Evolutionary conservation across 2,113 vertebrate species (phyloP).

Genomic region (Sceloporus tristichus): DNA sequence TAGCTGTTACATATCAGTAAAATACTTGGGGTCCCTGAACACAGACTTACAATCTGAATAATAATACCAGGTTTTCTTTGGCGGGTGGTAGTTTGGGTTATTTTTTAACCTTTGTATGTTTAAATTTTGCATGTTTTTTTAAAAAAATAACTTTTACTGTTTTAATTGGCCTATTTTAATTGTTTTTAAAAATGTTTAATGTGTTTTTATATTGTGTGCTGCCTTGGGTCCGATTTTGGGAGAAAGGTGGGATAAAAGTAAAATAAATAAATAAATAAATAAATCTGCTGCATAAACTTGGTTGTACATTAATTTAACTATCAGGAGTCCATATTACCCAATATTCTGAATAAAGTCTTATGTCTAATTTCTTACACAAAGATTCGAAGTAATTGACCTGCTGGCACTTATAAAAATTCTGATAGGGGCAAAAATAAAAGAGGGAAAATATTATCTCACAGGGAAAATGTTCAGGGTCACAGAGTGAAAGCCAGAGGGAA

Average conservation of each 20-base stretch:
- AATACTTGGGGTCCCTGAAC: not conserved
- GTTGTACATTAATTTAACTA: not conserved
- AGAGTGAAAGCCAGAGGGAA: too few species aligned
- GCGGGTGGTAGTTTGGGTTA: too few species aligned
- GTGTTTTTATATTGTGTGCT: too few species aligned
- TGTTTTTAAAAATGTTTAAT: too few species aligned
- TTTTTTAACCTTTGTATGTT: too few species aligned
- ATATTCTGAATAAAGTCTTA: not conserved
- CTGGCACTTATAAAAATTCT: conserved; percentile 1
- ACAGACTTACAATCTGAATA: not conserved
- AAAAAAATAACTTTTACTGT: too few species aligned
- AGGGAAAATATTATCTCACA: not conserved
- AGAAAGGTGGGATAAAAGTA: too few species aligned
- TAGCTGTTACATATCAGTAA: not conserved
- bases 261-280: too few species aligned
- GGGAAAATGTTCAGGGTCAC: not conserved
- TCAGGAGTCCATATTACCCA: not conserved
- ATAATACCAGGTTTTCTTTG: too few species aligned
- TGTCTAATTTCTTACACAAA: not conserved
- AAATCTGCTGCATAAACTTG: not conserved
- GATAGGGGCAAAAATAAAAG: not conserved
- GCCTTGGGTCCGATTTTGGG: too few species aligned
- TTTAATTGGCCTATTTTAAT: too few species aligned
- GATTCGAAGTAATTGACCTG: not conserved
- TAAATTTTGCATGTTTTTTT: too few species aligned